A percentile compares a stretch with the other conserved stretches of the same genome.
These are phyloP conservation scores for Cydia pomonella DNA, from an alignment of 1,140 invertebrate genomes.

Conservation along the genomic window DNA sequence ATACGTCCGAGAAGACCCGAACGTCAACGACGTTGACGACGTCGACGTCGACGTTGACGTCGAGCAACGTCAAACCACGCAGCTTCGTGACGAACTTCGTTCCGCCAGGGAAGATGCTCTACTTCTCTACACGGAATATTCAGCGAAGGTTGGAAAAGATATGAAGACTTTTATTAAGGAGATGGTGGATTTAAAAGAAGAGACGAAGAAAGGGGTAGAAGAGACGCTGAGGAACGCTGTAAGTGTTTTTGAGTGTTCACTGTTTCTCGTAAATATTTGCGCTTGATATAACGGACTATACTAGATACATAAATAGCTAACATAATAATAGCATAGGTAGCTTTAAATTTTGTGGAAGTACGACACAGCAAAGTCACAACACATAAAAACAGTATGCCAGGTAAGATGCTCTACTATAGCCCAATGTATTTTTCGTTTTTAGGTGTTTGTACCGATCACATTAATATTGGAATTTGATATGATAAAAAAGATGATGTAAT, in stretches of 20 bases:
- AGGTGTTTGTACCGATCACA: no score
- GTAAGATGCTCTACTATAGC: no score
- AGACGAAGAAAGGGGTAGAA: constrained; percentile 41
- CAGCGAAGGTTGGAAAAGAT: constrained; percentile 48
- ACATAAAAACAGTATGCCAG: no score
- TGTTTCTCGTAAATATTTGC: neutral
- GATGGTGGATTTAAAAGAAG: constrained; percentile 46
- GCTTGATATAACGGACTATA: no score
- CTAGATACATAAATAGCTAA: no score
- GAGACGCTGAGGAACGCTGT: constrained; percentile 46
- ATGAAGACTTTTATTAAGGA: constrained; percentile 57
- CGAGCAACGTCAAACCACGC: constrained; percentile 57
- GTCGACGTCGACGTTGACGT: constrained; percentile 40
- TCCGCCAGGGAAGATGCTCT: constrained; percentile 49
- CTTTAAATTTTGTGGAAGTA: no score
- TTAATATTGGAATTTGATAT: no score
- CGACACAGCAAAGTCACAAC: no score
- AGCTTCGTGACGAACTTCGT: constrained; percentile 51
- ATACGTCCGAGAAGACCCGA: constrained; percentile 41
- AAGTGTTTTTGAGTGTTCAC: constrained; percentile 39
- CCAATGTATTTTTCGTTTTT: no score
- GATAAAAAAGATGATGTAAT: no score
- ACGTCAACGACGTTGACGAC: constrained; percentile 26
- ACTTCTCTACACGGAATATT: constrained; percentile 63
- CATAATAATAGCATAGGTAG: no score